These are phyloP conservation scores for Melanotaenia trifasciata DNA, from an alignment of 2,797 vertebrate genomes.

Conservation along the genomic window DNA sequence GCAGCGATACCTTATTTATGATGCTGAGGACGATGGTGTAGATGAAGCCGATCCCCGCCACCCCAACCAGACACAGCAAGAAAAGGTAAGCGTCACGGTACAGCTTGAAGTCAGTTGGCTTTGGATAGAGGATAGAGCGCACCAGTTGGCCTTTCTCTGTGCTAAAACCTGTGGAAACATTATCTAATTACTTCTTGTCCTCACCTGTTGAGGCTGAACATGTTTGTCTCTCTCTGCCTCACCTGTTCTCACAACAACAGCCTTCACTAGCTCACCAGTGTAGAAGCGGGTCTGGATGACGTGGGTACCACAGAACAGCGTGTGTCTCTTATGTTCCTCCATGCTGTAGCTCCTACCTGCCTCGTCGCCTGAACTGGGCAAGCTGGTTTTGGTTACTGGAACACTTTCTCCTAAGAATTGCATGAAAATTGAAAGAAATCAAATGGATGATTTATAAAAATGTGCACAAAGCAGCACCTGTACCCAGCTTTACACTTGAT, in stretches of 20 bases:
- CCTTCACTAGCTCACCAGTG: constrained; percentile 92
- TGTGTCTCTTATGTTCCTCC: constrained; percentile 92
- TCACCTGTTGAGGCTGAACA: neutral
- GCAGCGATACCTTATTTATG: constrained; percentile 85
- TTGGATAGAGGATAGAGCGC: constrained; percentile 95
- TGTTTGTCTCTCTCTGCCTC: constrained; percentile 1
- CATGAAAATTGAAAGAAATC: neutral
- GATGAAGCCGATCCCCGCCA: constrained; percentile 93
- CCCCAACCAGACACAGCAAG: constrained; percentile 91
- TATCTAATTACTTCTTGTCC: neutral
- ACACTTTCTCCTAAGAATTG: constrained; percentile 90
- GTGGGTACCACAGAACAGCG: constrained; percentile 94
- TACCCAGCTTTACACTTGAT: no score
- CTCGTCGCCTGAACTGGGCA: constrained; percentile 86
- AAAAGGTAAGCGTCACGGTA: constrained; percentile 96
- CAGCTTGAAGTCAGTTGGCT: constrained; percentile 97
- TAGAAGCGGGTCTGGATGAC: constrained; percentile 97
- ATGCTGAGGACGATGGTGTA: constrained; percentile 92
- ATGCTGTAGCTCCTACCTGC: constrained; percentile 81
- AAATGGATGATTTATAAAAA: no score
- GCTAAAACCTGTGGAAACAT: constrained; percentile 87
- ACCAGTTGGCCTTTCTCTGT: constrained; percentile 97
- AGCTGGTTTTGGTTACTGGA: constrained; percentile 94
- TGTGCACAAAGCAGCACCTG: no score
- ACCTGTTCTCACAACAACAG: constrained; percentile 95